Evolutionary conservation across 1,140 invertebrate genomes (phyloP), one percentile per base, ranked within the genome.

Genomic region (Neodiprion fabricii): DNA sequence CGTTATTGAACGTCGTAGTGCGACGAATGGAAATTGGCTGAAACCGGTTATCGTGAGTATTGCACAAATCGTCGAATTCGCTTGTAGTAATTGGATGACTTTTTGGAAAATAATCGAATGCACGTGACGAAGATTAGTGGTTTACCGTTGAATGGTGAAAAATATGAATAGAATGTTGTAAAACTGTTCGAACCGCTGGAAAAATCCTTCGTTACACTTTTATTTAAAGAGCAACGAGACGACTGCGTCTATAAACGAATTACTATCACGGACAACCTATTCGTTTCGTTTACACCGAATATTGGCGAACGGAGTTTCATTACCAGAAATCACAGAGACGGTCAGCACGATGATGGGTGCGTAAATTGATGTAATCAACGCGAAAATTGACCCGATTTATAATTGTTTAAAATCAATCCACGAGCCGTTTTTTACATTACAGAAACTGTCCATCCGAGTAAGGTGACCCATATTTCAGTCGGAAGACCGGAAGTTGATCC

Each of bases 311-410:
- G 81, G 81, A n/a, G 67, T 84, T 28, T 78, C 77, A 8, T 65
- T 65, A 40, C 69, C 83, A 4, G 80, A 84, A 78, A 72, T 74
- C 3, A 79, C 83, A 0, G 21, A 75, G 21, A 82, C 79, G 82
- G 84, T 84, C 72, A 48, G 70, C 14, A 84, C 84, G 48, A 77
- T 68, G 7, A 49, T 23, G 72, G 65, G 79, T 79, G 76, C 73
- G 67, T 47, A 21, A 21, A 77, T 23, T 66, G 67, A 48, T 76
- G 76, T 82, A 74, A 70, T 67, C 21, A 73, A 71, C 12, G 10
- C 49, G 9, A n/a, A 10, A 49, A 74, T 23, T 14, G 2, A 47
- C 12, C 0, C 7, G 17, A 7, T 65, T 65, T 65, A 17, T 65
- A 17, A 65, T 65, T 65, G 17, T 65, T 65, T 65, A 4, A 65